phyloP scores from a whole-genome alignment of 2,888 invertebrate genomes.

The Ophion ventricosus region DNA sequence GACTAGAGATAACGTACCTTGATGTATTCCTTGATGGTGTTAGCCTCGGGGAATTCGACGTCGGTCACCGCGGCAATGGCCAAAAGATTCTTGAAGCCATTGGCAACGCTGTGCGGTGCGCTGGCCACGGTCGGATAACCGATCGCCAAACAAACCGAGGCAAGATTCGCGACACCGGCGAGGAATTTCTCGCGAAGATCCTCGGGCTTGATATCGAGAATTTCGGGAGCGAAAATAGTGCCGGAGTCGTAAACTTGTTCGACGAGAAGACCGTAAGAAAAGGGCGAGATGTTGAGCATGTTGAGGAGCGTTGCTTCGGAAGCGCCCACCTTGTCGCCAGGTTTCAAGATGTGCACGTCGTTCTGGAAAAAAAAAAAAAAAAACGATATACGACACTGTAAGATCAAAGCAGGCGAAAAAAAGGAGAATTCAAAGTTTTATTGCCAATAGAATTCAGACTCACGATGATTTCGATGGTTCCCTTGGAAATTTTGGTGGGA shows the following conservation, averaged over 20 bases:
- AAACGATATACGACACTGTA: too few species aligned
- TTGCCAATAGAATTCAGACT: slow-evolving; percentile 76
- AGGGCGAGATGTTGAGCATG: slow-evolving; percentile 99
- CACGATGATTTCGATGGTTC: slow-evolving; percentile 99
- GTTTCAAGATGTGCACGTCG: slow-evolving; percentile 95
- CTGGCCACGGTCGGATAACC: slow-evolving; percentile 99
- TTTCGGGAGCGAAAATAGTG: slow-evolving; percentile 97
- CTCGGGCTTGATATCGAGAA: slow-evolving; percentile 99
- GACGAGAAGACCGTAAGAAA: slow-evolving; percentile 98
- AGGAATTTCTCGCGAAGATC: slow-evolving; percentile 96
- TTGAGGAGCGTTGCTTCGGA: slow-evolving; percentile 99
- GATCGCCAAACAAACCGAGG: slow-evolving; percentile 95
- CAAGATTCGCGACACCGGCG: slow-evolving; percentile 97
- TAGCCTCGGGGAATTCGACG: slow-evolving; percentile 96
- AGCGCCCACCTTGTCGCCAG: slow-evolving; percentile 99
- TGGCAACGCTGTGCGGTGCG: slow-evolving; percentile 98
- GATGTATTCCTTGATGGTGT: slow-evolving; percentile 95
- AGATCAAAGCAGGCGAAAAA: too few species aligned
- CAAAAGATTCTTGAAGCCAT: slow-evolving; percentile 99
- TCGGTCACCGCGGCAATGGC: slow-evolving; percentile 98
- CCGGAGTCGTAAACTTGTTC: slow-evolving; percentile 99
- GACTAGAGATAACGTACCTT: slow-evolving; percentile 86
- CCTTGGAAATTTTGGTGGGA: slow-evolving; percentile 99
- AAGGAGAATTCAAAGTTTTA: not conserved
- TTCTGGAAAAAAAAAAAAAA: slow-evolving; percentile 84